Conservation (phyloP, 2,888 invertebrate species). For the Liodrosophila aerea region DNA sequence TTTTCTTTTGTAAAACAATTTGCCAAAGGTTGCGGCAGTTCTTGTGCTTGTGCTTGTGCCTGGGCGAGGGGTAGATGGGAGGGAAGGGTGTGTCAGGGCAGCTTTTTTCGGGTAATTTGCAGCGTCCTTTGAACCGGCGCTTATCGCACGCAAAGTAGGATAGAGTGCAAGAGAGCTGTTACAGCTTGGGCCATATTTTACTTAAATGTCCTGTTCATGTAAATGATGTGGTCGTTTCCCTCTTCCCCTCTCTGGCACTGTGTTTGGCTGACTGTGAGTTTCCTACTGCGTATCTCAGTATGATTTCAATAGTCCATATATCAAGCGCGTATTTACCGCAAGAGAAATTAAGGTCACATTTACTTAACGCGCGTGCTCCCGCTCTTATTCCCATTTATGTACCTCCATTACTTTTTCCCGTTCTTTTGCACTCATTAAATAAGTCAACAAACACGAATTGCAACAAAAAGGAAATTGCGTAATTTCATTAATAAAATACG, state of each 20-base stretch:
- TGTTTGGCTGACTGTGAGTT: conserved; percentile 1
- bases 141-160: conserved; percentile 54
- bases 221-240: conserved; percentile 60
- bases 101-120: conserved; percentile 67
- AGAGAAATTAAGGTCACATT: conserved; percentile 68
- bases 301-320: conserved; percentile 56
- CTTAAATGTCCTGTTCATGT: conserved; percentile 71
- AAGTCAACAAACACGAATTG: conserved; percentile 45
- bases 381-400: not conserved
- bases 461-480: conserved; percentile 51
- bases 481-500: conserved; percentile 68
- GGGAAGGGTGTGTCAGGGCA: not conserved
- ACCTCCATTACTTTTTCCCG: not conserved
- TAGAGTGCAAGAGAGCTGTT: not conserved
- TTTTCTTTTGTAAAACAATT: conserved; percentile 41
- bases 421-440: conserved; percentile 40
- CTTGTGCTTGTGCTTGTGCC: too few species aligned
- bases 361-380: conserved; percentile 6
- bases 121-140: conserved; percentile 64
- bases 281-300: conserved; percentile 1
- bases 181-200: conserved; percentile 66
- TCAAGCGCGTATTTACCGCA: conserved; percentile 57
- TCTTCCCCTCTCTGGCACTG: conserved; percentile 5
- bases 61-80: not conserved
- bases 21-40: conserved; percentile 7